Evolutionary conservation across 2,113 vertebrate genomes (phyloP), one percentile per base, ranked within the genome.

Genomic region (Gasterosteus aculeatus): DNA sequence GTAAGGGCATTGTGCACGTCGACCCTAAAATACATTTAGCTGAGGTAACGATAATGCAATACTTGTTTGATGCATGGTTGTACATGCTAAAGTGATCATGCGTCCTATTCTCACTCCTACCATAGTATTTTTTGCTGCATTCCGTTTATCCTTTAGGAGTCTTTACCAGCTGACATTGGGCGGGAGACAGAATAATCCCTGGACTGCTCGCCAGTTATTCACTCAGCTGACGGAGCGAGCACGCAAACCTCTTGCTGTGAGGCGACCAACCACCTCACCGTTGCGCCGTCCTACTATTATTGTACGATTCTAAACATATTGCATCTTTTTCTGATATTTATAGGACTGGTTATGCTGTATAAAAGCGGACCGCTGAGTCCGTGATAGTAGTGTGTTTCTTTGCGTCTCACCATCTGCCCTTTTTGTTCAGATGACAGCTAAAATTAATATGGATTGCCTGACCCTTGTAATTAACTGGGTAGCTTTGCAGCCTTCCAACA

Each of bases 351-450:
- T 56, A 14, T 54, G 11, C 16, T 46, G 42, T 31, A 29, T 8
- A 49, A 49, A n/a, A 44, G 35, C 62, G 29, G 9, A 65, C 47
- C 26, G 47, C 29, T 47, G 42, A 12, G 44, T 19, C 22, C 22
- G 22, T 26, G 22, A 26, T 26, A 26, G 22, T 29, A 65, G 42
- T 58, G 14, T 18, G 19, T 41, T 63, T 51, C n/a, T 73, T 18
- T 41, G 5, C 14, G 2, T n/a, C 10, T 46, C 47, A 61, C 11
- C 4, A 51, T 19, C 29, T 69, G 11, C 56, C 11, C 2, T 31
- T 66, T 46, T 12, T 46, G 29, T 46, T 53, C 51, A 62, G 8
- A 69, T 35, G 57, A 73, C 44, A 59, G 46, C 51, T n/a, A 1
- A 51, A 51, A 18, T 19, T 33, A 29, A 59, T 61, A 53, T 49